Percentiles rank a stretch among this genome's conserved stretches.
Evolutionary conservation across 2,888 invertebrate genomes (phyloP).

Genomic region (Agriopis marginaria): DNA sequence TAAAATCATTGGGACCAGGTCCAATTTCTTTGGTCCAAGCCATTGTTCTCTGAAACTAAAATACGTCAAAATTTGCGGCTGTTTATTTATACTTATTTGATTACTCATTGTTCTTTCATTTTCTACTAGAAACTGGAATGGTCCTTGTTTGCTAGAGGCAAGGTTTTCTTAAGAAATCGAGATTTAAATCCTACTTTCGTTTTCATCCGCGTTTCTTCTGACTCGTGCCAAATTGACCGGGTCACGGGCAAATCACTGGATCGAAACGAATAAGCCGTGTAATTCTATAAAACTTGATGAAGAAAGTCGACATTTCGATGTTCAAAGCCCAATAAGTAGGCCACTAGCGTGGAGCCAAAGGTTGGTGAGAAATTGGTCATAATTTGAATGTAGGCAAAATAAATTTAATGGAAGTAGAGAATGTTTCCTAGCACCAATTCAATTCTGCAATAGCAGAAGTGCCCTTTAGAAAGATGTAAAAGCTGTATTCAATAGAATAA

Average conservation of each 20-base stretch:
- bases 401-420: slow-evolving; percentile 10
- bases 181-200: slow-evolving; percentile 52
- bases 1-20: too few relatives aligned
- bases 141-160: slow-evolving; percentile 7
- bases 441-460: slow-evolving; percentile 2
- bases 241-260: slow-evolving; percentile 64
- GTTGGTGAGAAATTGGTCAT: slow-evolving; percentile 19
- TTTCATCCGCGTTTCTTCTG: slow-evolving; percentile 57
- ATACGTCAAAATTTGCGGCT: neutral
- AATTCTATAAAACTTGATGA: slow-evolving; percentile 69
- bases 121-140: neutral
- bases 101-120: slow-evolving; percentile 1
- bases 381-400: slow-evolving; percentile 14
- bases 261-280: slow-evolving; percentile 70
- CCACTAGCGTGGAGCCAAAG: slow-evolving; percentile 28
- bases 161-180: slow-evolving; percentile 21
- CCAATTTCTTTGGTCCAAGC: too few relatives aligned
- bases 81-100: neutral
- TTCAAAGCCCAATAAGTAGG: slow-evolving; percentile 44
- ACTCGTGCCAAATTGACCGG: slow-evolving; percentile 59
- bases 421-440: slow-evolving; percentile 2
- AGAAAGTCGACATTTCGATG: slow-evolving; percentile 64
- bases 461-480: neutral
- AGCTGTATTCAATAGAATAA: slow-evolving; percentile 3
- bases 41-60: too few relatives aligned